Evolutionary conservation across 1,140 invertebrate genomes (phyloP).

Genomic region (Apis laboriosa): DNA sequence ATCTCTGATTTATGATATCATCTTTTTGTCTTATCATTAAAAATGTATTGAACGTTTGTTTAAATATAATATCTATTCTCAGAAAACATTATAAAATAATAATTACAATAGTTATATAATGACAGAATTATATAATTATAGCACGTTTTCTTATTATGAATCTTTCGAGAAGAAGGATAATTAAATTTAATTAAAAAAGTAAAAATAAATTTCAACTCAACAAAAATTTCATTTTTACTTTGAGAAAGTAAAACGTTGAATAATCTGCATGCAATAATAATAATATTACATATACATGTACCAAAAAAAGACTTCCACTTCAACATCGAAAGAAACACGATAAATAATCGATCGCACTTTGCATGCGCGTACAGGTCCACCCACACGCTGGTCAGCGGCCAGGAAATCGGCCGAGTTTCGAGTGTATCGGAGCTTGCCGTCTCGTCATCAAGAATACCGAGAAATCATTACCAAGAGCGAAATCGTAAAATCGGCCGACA

Average conservation of each 20-base stretch:
- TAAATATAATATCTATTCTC: no score
- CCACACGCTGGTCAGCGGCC: constrained; percentile 81
- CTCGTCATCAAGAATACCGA: constrained; percentile 70
- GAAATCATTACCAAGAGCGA: constrained; percentile 30
- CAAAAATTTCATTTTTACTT: no score
- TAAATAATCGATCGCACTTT: constrained; percentile 32
- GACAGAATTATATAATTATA: neutral
- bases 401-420: constrained; percentile 82
- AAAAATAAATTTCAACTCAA: no score
- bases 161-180: no score
- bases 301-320: neutral
- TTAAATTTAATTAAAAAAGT: no score
- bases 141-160: no score
- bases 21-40: neutral
- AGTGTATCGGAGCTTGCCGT: constrained; percentile 83
- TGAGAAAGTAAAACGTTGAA: no score
- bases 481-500: neutral
- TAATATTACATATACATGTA: no score
- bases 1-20: neutral
- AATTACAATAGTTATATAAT: neutral
- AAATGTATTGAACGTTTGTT: no score
- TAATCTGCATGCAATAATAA: no score
- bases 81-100: neutral
- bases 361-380: constrained; percentile 77
- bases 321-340: neutral